Conservation (phyloP, 2,888 invertebrate species). For the Leptothorax acervorum region DNA sequence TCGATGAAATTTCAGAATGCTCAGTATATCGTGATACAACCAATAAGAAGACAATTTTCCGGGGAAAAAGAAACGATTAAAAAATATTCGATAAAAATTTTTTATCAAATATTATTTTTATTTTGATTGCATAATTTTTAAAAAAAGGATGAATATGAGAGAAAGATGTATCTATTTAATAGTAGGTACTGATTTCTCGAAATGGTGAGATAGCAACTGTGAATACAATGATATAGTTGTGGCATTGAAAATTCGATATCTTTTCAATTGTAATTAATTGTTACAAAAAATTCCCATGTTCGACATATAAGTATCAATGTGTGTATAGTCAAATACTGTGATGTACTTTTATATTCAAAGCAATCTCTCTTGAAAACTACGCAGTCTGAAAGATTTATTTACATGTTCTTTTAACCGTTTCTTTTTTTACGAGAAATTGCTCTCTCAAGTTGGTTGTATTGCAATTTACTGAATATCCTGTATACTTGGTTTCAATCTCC, state of each 20-base stretch:
- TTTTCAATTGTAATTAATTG: not conserved
- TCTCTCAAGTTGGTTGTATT: not conserved
- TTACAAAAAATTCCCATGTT: not conserved
- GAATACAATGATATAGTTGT: not conserved
- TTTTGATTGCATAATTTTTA: not conserved
- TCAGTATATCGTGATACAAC: not conserved
- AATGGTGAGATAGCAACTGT: not conserved
- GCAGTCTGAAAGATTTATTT: not conserved
- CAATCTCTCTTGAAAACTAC: not conserved
- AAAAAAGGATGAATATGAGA: not conserved
- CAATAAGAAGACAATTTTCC: not conserved
- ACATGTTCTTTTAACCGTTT: not conserved
- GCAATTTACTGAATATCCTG: conserved; percentile 9
- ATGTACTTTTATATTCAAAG: not conserved
- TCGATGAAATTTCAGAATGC: conserved; percentile 30
- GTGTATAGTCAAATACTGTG: not conserved
- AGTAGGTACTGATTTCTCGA: not conserved
- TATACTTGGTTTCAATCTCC: conserved; percentile 22
- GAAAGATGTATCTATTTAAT: not conserved
- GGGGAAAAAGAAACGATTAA: not conserved
- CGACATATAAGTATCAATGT: not conserved
- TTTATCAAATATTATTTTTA: conserved; percentile 1
- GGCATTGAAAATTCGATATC: not conserved
- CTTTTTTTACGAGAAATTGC: conserved; percentile 7
- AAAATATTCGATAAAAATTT: not conserved